These are phyloP conservation scores for Aspiorhynchus laticeps DNA, from an alignment of 2,113 vertebrate species.

Conservation along the genomic window DNA sequence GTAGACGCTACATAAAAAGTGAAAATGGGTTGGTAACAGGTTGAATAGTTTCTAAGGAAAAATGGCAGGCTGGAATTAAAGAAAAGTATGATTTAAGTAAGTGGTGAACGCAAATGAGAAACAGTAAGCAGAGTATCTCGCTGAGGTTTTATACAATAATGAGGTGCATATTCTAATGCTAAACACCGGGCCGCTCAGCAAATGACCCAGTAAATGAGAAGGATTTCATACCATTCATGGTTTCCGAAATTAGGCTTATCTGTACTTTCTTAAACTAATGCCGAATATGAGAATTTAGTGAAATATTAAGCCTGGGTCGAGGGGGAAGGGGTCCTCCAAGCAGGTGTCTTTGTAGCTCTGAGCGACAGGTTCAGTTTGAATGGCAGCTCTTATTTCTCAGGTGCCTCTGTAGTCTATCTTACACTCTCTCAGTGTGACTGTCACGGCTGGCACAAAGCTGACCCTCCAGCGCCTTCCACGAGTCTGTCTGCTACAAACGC, in stretches of 20 bases:
- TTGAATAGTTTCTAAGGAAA: background rate
- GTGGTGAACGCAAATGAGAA: background rate
- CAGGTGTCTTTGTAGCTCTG: background rate
- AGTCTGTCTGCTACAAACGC: background rate
- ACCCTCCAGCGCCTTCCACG: slow-evolving; percentile 32
- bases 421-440: slow-evolving; percentile 15
- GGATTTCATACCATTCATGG: slow-evolving; percentile 32
- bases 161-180: slow-evolving; percentile 20
- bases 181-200: slow-evolving; percentile 19
- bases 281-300: background rate
- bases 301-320: slow-evolving; percentile 16
- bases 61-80: slow-evolving; percentile 4
- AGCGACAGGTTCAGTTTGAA: slow-evolving; percentile 27
- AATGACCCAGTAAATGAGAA: slow-evolving; percentile 40
- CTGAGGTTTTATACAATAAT: slow-evolving; percentile 15
- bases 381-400: slow-evolving; percentile 3
- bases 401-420: slow-evolving; percentile 7
- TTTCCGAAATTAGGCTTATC: background rate
- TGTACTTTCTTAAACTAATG: slow-evolving; percentile 16
- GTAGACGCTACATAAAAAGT: background rate
- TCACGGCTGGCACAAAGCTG: slow-evolving; percentile 45
- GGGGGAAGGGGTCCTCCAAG: background rate
- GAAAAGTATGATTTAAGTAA: slow-evolving; percentile 13
- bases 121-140: background rate
- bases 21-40: background rate